Percentiles rank a stretch among this genome's conserved stretches.
Evolutionary conservation across 2,113 vertebrate genomes (phyloP).

Genomic region (Hydrochoerus hydrochaeris): DNA sequence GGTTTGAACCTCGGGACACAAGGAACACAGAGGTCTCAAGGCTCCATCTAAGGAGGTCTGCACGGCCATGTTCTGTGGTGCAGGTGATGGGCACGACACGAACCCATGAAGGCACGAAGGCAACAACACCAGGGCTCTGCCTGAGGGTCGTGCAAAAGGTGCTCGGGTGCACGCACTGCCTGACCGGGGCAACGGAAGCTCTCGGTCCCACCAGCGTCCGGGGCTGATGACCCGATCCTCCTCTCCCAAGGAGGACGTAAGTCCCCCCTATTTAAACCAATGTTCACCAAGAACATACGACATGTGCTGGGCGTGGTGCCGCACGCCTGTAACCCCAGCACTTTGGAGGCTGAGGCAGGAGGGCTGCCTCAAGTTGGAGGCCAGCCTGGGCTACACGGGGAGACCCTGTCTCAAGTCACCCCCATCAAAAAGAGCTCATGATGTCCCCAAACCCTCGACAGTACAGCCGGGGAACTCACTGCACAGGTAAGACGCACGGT

Average conservation of each 20-base stretch:
- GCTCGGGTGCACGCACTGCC: too few relatives aligned
- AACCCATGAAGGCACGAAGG: too few relatives aligned
- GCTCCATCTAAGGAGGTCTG: too few relatives aligned
- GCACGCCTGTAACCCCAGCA: not conserved
- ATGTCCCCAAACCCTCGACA: not conserved
- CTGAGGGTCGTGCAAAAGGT: too few relatives aligned
- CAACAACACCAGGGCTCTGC: too few relatives aligned
- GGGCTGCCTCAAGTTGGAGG: not conserved
- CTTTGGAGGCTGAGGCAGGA: not conserved
- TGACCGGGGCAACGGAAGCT: too few relatives aligned
- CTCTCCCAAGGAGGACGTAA: not conserved
- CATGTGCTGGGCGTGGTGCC: not conserved
- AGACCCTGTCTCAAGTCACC: not conserved
- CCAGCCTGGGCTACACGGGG: not conserved
- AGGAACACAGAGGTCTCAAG: too few relatives aligned
- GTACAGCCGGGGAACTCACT: not conserved
- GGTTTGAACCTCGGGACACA: too few relatives aligned
- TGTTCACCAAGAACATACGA: not conserved
- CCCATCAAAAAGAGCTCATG: not conserved
- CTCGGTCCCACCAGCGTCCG: too few relatives aligned
- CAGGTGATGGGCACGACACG: too few relatives aligned
- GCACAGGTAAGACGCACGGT: not conserved
- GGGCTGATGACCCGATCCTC: too few relatives aligned
- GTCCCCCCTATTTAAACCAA: not conserved
- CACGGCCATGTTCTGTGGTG: too few relatives aligned